Conservation (phyloP, 1,140 invertebrate species). For the Papilio glaucus region DNA sequence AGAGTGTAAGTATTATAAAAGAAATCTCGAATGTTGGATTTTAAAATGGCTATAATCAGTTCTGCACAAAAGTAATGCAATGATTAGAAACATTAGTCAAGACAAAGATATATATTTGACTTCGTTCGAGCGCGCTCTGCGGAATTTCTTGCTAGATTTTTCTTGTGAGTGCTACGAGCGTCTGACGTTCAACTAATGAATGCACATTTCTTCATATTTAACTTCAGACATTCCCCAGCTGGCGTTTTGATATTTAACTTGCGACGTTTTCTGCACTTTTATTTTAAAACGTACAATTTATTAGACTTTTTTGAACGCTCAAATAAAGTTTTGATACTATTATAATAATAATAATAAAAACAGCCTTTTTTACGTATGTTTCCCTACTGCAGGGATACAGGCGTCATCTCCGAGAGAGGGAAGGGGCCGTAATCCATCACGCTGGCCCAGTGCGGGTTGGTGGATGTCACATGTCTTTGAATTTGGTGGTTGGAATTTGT, state of each 20-base stretch:
- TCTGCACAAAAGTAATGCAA: slow-evolving; percentile 23
- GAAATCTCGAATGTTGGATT: neutral
- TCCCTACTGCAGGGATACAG: no score
- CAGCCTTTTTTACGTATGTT: no score
- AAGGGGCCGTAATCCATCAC: no score
- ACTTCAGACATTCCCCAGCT: slow-evolving; percentile 16
- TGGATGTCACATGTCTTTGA: no score
- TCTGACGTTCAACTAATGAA: slow-evolving; percentile 35
- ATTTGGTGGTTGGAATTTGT: no score
- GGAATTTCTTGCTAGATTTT: slow-evolving; percentile 32
- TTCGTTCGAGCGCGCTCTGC: neutral
- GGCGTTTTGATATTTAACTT: slow-evolving; percentile 21
- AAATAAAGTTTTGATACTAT: no score
- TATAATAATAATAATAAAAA: no score
- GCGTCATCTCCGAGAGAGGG: no score
- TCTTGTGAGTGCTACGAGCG: slow-evolving; percentile 17
- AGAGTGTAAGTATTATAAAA: neutral
- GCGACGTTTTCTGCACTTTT: slow-evolving; percentile 4
- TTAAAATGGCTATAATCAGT: neutral
- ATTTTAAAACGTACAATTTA: neutral
- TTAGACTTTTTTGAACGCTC: neutral
- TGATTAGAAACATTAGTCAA: slow-evolving; percentile 32
- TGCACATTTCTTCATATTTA: slow-evolving; percentile 34
- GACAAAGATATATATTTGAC: slow-evolving; percentile 21
- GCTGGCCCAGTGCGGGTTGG: no score